Conservation (phyloP, 1,140 invertebrate genomes). For the Leguminivora glycinivorella region DNA sequence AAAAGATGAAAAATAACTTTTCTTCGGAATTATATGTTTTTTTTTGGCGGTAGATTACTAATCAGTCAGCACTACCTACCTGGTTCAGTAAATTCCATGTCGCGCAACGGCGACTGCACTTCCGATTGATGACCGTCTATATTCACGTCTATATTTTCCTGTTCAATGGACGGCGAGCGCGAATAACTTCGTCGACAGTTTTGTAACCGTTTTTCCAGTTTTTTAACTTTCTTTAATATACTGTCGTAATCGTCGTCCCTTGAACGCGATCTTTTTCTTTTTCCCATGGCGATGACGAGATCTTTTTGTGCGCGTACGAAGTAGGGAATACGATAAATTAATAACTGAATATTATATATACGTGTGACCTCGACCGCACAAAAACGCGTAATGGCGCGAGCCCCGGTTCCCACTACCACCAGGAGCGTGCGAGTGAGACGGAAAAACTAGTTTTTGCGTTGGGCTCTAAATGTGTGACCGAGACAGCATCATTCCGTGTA, state of each 20-base stretch:
- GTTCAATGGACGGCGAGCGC: not conserved
- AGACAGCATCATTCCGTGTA: not conserved
- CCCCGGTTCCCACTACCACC: not conserved
- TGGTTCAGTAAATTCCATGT: not conserved
- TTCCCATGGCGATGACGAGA: not conserved
- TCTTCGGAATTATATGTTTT: not conserved
- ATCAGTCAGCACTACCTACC: not conserved
- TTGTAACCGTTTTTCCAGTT: not conserved
- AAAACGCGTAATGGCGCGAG: not conserved
- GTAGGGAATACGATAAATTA: not conserved
- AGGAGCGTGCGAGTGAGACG: not conserved
- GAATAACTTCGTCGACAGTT: not conserved
- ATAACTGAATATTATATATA: not conserved
- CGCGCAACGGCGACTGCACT: not conserved
- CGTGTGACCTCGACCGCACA: not conserved
- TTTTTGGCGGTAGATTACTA: not conserved
- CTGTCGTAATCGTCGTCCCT: not conserved
- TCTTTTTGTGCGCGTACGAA: not conserved
- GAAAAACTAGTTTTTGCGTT: not conserved
- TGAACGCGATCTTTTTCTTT: not conserved
- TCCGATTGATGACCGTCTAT: not conserved
- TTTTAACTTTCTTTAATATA: not conserved
- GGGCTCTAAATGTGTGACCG: not conserved
- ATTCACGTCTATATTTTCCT: not conserved
- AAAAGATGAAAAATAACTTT: not conserved